Conservation (phyloP, 2,888 invertebrate species). For the Drosophila prolongata region DNA sequence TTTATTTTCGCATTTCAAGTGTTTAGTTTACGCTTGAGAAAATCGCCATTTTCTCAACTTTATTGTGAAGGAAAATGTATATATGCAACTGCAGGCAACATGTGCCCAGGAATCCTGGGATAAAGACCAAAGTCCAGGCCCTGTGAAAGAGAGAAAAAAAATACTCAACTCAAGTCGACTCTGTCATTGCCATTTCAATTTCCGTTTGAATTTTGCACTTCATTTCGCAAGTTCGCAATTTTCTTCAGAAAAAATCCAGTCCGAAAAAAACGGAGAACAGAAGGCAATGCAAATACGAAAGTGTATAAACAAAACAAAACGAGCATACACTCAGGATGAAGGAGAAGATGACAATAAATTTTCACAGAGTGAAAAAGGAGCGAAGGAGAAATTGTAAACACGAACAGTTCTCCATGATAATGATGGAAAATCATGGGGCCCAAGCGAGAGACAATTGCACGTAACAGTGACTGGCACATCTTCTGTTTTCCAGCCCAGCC, state of each 20-base stretch:
- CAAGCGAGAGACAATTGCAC: slow-evolving; percentile 68
- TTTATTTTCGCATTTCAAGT: slow-evolving; percentile 79
- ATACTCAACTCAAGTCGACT: slow-evolving; percentile 50
- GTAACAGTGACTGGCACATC: slow-evolving; percentile 50
- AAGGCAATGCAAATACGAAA: slow-evolving; percentile 72
- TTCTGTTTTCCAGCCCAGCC: slow-evolving; percentile 16
- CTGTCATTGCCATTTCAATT: slow-evolving; percentile 82
- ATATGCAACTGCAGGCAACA: slow-evolving; percentile 57
- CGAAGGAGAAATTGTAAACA: slow-evolving; percentile 67
- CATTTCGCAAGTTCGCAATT: slow-evolving; percentile 81
- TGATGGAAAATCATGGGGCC: slow-evolving; percentile 76
- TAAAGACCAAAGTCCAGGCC: slow-evolving; percentile 33
- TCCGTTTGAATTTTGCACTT: slow-evolving; percentile 82
- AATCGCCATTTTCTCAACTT: slow-evolving; percentile 77
- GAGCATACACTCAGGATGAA: slow-evolving; percentile 51
- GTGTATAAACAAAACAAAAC: slow-evolving; percentile 56
- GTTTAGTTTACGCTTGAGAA: slow-evolving; percentile 80
- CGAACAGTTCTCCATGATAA: slow-evolving; percentile 68
- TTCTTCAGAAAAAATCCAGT: slow-evolving; percentile 55
- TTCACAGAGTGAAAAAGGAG: slow-evolving; percentile 52
- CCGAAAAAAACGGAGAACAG: slow-evolving; percentile 38
- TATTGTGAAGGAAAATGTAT: slow-evolving; percentile 53
- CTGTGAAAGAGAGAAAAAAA: slow-evolving; percentile 29
- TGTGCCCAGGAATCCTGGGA: slow-evolving; percentile 49
- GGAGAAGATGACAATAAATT: slow-evolving; percentile 76